Base-by-base conservation (phyloP, 2,888 invertebrate genomes). In the Leptinotarsa haldemani region DNA sequence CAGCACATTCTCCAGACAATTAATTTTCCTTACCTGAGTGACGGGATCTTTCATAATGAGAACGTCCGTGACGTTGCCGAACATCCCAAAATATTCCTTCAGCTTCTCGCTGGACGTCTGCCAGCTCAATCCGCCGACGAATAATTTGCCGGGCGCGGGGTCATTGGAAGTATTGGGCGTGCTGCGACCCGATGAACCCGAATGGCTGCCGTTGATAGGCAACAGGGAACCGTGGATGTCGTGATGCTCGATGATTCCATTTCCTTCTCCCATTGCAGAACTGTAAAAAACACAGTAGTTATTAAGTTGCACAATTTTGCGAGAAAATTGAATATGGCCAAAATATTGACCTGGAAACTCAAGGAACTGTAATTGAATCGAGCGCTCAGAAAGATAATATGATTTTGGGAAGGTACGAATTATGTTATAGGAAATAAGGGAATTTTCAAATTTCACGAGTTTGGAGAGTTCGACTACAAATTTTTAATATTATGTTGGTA, bases 21-120 rank as follows among this genome's bases (percentile, higher is more conserved):
- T 15, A 40, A 30, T 30, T 40, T 4, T 40, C 61, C 88, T 89
- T 89, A 96, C 96, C 94, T 96, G 96, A 79, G 96, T 96, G 53
- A 96, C 94, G 1, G 96, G 96, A 88, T 97, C 96, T 89, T 96
- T 96, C 96, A 97, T 96, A 84, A 97, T 96, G 77, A 96, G 92
- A 72, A 97, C 96, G 86, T 97, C 96, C 48, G 95, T 94, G 80
- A 97, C 96, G 5, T 94, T 93, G 74, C 97, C 97, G 83, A 96
- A 97, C 94, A 96, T 95, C 72, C 95, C 94, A 82, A 97, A 97
- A 88, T 97, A 97, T 84, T 96, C 96, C 83, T 95, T 90, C n/a
- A 97, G 91, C 87, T 96, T 97, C 87, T 97, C 96, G 71, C 95
- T 94, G 84, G 95, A 95, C 20, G 97, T 97, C 89, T 96, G 96